Evolutionary conservation across 2,113 vertebrate genomes (phyloP).

Genomic region (Connochaetes taurinus): DNA sequence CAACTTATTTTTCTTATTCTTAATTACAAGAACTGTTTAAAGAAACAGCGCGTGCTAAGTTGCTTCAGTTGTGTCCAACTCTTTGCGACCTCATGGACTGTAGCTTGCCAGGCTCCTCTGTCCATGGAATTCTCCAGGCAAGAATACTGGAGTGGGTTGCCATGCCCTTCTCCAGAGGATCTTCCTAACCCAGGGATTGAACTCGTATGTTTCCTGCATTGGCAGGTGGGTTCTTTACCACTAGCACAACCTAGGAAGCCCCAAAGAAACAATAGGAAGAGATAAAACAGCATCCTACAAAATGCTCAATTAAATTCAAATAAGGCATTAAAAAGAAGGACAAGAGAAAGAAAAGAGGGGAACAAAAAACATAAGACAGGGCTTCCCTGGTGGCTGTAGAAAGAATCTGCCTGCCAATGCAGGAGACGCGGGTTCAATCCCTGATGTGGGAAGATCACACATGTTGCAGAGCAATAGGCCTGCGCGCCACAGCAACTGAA

Average conservation of each 20-base stretch:
- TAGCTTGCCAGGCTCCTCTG: not conserved
- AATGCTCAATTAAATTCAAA: not conserved
- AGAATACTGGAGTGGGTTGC: not conserved
- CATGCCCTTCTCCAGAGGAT: not conserved
- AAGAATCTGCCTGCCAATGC: not conserved
- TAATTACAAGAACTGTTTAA: not conserved
- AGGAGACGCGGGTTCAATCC: not conserved
- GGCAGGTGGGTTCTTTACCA: not conserved
- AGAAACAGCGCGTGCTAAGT: rapidly evolving
- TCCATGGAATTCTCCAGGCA: not conserved
- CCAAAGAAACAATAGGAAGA: not conserved
- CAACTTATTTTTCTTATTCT: not conserved
- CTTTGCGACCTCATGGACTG: not conserved
- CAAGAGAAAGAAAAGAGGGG: not conserved
- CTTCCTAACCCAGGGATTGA: rapidly evolving
- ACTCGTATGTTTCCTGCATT: not conserved
- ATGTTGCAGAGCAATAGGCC: not conserved
- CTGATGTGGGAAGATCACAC: not conserved
- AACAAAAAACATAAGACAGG: not conserved
- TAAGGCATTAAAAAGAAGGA: not conserved
- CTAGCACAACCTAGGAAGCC: not conserved
- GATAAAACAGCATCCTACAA: not conserved
- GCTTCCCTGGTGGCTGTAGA: not conserved
- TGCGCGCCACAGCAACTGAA: not conserved
- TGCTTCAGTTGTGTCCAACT: not conserved